Evolutionary conservation across 37 sponge, comb jelly and placozoan genomes (phyloP).

Genomic region (Agelas oroides): DNA sequence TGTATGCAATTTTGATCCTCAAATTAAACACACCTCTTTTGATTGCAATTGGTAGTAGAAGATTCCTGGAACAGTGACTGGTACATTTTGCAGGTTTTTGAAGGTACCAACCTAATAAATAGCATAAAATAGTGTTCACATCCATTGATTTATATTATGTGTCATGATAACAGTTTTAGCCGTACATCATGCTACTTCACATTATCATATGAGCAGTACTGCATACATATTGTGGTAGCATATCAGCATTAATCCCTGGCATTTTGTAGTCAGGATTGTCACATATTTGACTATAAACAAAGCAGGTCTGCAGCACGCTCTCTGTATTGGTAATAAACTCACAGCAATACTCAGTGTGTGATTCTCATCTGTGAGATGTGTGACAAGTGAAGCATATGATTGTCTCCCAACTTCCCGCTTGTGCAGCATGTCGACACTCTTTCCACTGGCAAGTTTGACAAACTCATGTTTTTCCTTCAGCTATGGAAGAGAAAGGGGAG

Average conservation of each 20-base stretch:
- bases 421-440: slow-evolving; percentile 22
- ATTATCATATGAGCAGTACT: too few species aligned
- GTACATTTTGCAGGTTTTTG: slow-evolving; percentile 1
- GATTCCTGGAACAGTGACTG: slow-evolving; percentile 48
- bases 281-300: too few species aligned
- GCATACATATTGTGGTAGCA: too few species aligned
- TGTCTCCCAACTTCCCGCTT: background rate
- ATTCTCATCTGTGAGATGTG: background rate
- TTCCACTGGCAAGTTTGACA: slow-evolving; percentile 5
- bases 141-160: too few species aligned
- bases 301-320: too few species aligned
- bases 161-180: too few species aligned
- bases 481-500: background rate
- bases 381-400: slow-evolving; percentile 57
- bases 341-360: slow-evolving; percentile 36
- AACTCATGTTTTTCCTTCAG: background rate
- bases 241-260: too few species aligned
- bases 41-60: slow-evolving; percentile 57
- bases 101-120: too few species aligned
- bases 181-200: too few species aligned
- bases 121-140: too few species aligned
- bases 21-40: slow-evolving; percentile 35
- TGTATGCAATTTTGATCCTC: background rate
- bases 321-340: too few species aligned
- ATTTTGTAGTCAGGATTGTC: too few species aligned